Percentiles rank a stretch among this genome's conserved stretches.
These are phyloP conservation scores for Cyclargus thomasi DNA, from an alignment of 1,140 invertebrate genomes.

Conservation along the genomic window DNA sequence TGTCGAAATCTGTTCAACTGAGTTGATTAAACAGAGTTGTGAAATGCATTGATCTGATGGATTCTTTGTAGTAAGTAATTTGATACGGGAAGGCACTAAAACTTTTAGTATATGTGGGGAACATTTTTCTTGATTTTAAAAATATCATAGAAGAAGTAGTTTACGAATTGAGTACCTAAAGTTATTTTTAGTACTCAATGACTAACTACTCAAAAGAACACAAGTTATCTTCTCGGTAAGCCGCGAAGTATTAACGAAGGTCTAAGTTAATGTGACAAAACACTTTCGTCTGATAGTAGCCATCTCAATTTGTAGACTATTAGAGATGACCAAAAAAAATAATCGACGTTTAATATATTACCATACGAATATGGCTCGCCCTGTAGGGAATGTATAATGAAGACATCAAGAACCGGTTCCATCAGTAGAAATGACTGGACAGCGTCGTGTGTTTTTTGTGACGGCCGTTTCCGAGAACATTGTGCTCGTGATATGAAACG, in stretches of 20 bases:
- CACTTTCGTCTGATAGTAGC: background rate
- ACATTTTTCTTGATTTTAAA: too few relatives aligned
- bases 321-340: background rate
- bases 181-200: too few relatives aligned
- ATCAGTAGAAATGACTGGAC: constrained; percentile 36
- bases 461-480: constrained; percentile 26
- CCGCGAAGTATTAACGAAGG: background rate
- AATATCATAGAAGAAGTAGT: too few relatives aligned
- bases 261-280: background rate
- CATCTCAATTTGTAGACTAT: background rate
- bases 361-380: constrained; percentile 23
- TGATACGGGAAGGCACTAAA: background rate
- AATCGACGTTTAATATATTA: background rate
- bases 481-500: constrained; percentile 7
- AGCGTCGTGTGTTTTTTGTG: constrained; percentile 31
- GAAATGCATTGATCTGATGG: background rate
- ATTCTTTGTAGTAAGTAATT: background rate
- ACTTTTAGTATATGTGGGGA: background rate
- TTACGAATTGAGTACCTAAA: too few relatives aligned
- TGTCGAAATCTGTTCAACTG: constrained; percentile 68
- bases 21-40: constrained; percentile 24
- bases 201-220: too few relatives aligned
- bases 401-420: constrained; percentile 68
- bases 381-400: constrained; percentile 64
- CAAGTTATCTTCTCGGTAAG: background rate